phyloP scores from a whole-genome alignment of 2,888 invertebrate species.

The Synergus itoensis region DNA sequence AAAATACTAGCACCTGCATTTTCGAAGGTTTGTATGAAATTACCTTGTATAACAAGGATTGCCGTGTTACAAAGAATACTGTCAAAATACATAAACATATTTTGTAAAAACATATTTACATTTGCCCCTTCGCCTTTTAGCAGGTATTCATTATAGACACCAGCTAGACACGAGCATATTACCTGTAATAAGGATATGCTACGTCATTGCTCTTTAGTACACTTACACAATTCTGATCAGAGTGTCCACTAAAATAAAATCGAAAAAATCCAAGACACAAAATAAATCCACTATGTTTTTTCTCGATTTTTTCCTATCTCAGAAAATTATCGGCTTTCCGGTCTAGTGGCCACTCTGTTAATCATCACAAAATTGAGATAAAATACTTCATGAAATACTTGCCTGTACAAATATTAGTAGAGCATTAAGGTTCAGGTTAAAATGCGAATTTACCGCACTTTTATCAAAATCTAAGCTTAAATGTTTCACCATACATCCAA shows the following conservation, averaged over 20 bases:
- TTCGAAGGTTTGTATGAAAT: conserved; percentile 82
- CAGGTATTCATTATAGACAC: conserved; percentile 97
- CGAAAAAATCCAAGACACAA: too few species aligned
- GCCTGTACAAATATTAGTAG: conserved; percentile 79
- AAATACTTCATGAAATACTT: conserved; percentile 44
- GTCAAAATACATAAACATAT: conserved; percentile 96
- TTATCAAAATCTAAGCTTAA: conserved; percentile 81
- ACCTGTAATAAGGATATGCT: conserved; percentile 83
- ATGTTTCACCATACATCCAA: conserved; percentile 95
- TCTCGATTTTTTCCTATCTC: too few species aligned
- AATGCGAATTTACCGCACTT: conserved; percentile 59
- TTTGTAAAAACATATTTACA: conserved; percentile 94
- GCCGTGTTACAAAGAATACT: conserved; percentile 94
- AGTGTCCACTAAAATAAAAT: too few species aligned
- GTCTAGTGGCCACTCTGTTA: too few species aligned
- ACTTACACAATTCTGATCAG: neutral
- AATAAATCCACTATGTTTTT: too few species aligned
- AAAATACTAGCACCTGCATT: conserved; percentile 80
- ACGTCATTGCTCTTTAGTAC: neutral
- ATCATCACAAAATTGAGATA: neutral
- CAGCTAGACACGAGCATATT: conserved; percentile 95
- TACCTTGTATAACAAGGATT: conserved; percentile 84
- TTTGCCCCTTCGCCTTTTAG: conserved; percentile 91
- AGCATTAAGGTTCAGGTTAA: conserved; percentile 71
- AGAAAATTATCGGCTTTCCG: too few species aligned